These are phyloP conservation scores for Ryuthela nishihirai DNA, from an alignment of 2,888 invertebrate species.

Conservation along the genomic window DNA sequence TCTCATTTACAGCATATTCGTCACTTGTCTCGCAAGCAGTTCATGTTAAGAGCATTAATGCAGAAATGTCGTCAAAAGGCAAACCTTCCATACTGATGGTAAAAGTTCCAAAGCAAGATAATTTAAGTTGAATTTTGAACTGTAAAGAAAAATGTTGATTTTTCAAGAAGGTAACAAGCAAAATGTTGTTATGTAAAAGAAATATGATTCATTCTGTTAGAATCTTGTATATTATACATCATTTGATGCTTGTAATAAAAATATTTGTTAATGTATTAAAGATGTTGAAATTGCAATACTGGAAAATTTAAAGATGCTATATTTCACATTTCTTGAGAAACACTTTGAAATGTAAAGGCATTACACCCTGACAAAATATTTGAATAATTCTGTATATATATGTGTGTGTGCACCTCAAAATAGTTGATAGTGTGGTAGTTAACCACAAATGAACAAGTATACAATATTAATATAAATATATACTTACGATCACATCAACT, in stretches of 20 bases:
- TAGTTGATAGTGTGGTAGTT: no score
- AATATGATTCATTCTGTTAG: slow-evolving; percentile 30
- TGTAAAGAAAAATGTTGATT: slow-evolving; percentile 25
- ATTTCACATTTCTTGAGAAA: no score
- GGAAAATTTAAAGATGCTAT: no score
- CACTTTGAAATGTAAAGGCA: no score
- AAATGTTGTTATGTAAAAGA: slow-evolving; percentile 12
- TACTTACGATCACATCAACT: no score
- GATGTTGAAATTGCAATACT: no score
- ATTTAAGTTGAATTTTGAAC: slow-evolving; percentile 17
- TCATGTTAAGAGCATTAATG: slow-evolving; percentile 91
- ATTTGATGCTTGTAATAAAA: slow-evolving; percentile 37
- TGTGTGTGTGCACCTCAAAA: no score
- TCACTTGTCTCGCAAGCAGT: slow-evolving; percentile 89
- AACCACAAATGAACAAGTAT: no score
- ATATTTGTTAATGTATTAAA: slow-evolving; percentile 37
- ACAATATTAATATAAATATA: no score
- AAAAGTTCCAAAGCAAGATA: slow-evolving; percentile 24
- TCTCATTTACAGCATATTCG: slow-evolving; percentile 69
- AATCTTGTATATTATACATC: slow-evolving; percentile 34
- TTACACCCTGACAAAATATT: no score
- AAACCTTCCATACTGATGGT: slow-evolving; percentile 55
- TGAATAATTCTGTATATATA: no score
- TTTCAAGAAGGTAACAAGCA: slow-evolving; percentile 22
- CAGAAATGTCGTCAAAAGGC: slow-evolving; percentile 95